Base-by-base conservation (phyloP, 2,797 vertebrate genomes). In the Anabacerthia variegaticeps region DNA sequence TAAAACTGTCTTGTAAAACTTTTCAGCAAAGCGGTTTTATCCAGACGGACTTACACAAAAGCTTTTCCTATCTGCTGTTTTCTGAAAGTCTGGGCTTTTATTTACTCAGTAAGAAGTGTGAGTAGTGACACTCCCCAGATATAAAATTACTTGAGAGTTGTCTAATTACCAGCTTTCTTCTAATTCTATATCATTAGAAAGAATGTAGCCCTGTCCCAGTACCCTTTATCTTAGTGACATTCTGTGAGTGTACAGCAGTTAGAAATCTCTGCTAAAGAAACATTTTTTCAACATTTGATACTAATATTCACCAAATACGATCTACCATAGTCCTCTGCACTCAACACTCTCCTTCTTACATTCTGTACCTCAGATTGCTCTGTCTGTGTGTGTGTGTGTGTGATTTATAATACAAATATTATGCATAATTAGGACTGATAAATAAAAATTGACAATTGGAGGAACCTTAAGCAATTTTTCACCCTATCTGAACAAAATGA, bases 391-490 rank as follows among this genome's bases (percentile, higher is more conserved):
- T 43, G 34, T 67, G 41, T 43, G 39, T 16, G 43, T 7, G 41
- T 5, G 52, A 46, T 75, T 85, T 62, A 63, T 69, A 80, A 39
- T 52, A 41, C 39, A 80, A 71, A 10, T 26, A 80, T 65, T 71
- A 74, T 12, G 4, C 41, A 39, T 89, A 92, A 96, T 93, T 96
- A 85, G 63, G 85, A 83, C 27, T 49, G 75, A 93, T 94, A 91
- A 78, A 93, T 83, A 92, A 58, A 52, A 74, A 90, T 55, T 79
- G 76, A 59, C 34, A 96, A 90, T 93, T 95, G 92, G 48, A 69
- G 34, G 37, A 82, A 85, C 59, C 48, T 80, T 85, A 88, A 77
- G 49, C 10, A 89, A 59, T 79, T 91, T 92, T 92, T 77, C 67
- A 85, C 36, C 56, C n/a, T 82, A 71, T 78, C 77, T 94, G 48